Base-by-base conservation (phyloP, 2,888 invertebrate genomes). In the Hirtodrosophila confusa region DNA sequence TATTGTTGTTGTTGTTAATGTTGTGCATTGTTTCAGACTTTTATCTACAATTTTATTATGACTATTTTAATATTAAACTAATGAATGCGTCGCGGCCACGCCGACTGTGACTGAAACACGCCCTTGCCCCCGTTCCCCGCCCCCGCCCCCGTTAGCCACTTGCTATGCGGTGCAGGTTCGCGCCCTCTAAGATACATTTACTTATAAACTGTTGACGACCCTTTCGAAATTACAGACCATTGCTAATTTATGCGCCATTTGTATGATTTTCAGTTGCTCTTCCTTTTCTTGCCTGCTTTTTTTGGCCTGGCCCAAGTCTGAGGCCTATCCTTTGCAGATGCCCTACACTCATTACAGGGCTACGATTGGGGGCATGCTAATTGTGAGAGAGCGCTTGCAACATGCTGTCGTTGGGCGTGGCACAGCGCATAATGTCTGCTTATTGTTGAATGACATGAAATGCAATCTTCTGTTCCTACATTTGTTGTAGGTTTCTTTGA, bases 21-120 rank as follows among this genome's bases (percentile, higher is more conserved):
- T 40, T 66, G 44, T 50, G 45, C 88, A 85, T 87, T 82, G 88
- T 82, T 77, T 78, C 60, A 58, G 60, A 50, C 69, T 75, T 78
- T 85, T 78, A 82, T 73, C 86, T 82, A 82, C 27, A 27, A 27
- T 78, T 83, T 88, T 86, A 82, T 82, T 83, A 82, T 82, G 79
- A 82, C 82, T 87, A 87, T 82, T 82, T 82, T 87, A 87, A 82
- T 82, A 85, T 87, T 78, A 88, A 82, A 82, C 82, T 82, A 82
- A 82, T 82, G 82, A 82, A 82, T 82, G 86, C 82, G 83, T 87
- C 73, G 68, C 86, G 62, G 73, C 83, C 83, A 86, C 83, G 72
- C 66, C 85, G 78, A 71, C 82, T 69, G 65, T 69, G 73, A 76
- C 73, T 76, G 55, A 12, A 29, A 27, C 27, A 27, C 27, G 27